Evolutionary conservation across 1,140 invertebrate genomes (phyloP), one percentile per base, ranked within the genome.

Genomic region (Apis florea): DNA sequence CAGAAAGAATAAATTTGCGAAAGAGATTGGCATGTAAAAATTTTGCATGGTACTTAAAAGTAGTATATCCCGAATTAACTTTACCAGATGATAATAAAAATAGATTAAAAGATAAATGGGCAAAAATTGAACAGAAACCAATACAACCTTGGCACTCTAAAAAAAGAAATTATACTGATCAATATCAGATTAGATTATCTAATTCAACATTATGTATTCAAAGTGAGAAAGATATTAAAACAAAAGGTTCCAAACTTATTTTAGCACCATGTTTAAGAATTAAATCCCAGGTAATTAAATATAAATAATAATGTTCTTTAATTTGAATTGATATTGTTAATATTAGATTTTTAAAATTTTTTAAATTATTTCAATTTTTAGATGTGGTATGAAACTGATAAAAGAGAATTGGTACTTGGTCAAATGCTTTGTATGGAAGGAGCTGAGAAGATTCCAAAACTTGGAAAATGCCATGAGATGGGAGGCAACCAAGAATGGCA

Each of bases 11-110:
- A 9, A 92, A 94, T 67, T 92, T 99, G 15, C 93, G 98, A 6
- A 93, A 97, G 79, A 92, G 93, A 47, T 93, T 99, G 1, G 94
- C 96, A 8, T 99, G 99, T 92, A 96, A 98, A 82, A 95, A 96
- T 75, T 99, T 99, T 91, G 94, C 96, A 56, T 99, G 99, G 99
- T 99, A 99, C 90, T 93, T 99, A 82, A 96, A 98, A 68, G 97
- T 97, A 90, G 95, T 99, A 10, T 99, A 98, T 92, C 98, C 98
- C 0, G 97, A 98, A 92, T 89, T 98, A 69, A 94, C 95, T 59
- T 88, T 96, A 21, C 96, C 96, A 0, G 95, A 95, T 26, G 95
- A 97, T 76, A 94, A 93, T 59, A 90, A 94, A 56, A 91, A 91
- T 17, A 93, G 92, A 26, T 91, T 95, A 4, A 96, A 95, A 85